Base-by-base conservation (phyloP, 92 coral and sea anemone species). In the Porites lobata region DNA sequence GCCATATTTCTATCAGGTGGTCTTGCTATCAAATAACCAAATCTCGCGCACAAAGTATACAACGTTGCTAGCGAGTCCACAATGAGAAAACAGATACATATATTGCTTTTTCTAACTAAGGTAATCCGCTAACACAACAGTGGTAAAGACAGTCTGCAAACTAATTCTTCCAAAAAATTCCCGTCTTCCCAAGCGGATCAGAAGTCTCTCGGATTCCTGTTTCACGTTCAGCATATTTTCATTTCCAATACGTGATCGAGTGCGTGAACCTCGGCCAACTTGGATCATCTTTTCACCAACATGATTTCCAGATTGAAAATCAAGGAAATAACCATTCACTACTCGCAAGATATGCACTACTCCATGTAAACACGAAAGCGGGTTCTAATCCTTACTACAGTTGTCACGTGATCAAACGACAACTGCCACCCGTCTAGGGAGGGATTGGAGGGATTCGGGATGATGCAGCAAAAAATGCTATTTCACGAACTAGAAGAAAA, bases 171-270 rank as follows among this genome's bases (percentile, higher is more conserved):
- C 51, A 57, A 20, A 70, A 69, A 63, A 70, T 82, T 70, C 69
- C 78, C 22, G 50, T 12, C 61, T 38, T 12, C 24, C 24, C 62
- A 18, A 9, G 12, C 9, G 20, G 52, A 50, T 58, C 8, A 15
- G 6, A 50, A 2, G 14, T 53, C 20, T 1, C 21, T 14, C 57
- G 24, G 58, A 68, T 52, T 68, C 67, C 50, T 50, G 29, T 1
- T 21, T 14, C 65, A 72, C 20, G 77, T 82, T 82, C 78, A 78
- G 86, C 78, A 82, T 59, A 59, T 47, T 80, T 75, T 15, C 57
- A 50, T 75, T 56, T 12, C 9, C 24, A 26, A 20, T 20, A 69
- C 11, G 26, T 12, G 8, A 73, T 73, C 26, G 62, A 21, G 61
- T 50, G 14, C 24, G 29, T 50, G 77, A 54, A 29, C 32, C 7